Conservation (phyloP, 2,888 invertebrate genomes). For the Hyposoter didymator region DNA sequence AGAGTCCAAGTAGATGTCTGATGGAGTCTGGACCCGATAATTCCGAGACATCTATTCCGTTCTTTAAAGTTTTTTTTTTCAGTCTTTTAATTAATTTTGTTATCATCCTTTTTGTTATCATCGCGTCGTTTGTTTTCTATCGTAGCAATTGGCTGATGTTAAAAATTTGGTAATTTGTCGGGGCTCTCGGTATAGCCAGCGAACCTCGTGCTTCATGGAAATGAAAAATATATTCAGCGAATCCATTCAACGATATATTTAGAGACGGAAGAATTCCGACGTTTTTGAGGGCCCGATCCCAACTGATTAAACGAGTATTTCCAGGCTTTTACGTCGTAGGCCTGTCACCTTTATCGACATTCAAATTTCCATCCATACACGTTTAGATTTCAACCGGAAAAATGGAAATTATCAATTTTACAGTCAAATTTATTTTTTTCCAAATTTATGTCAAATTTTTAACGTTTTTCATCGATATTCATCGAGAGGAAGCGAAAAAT, state of each 20-base stretch:
- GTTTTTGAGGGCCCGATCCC: conserved; percentile 1
- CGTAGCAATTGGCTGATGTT: not conserved
- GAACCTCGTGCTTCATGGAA: not conserved
- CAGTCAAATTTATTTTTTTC: not conserved
- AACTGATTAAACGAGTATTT: not conserved
- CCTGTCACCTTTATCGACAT: not conserved
- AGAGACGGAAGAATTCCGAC: not conserved
- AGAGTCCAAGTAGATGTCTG: conserved; percentile 70
- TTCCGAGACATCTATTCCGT: conserved; percentile 57
- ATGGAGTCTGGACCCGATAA: conserved; percentile 71
- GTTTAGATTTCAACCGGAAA: not conserved
- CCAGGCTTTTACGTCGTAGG: not conserved
- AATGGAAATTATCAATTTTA: not conserved
- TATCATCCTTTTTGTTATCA: conserved; percentile 44
- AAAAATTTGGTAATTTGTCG: not conserved
- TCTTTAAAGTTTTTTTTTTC: conserved; percentile 17
- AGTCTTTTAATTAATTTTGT: conserved; percentile 43
- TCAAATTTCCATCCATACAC: not conserved
- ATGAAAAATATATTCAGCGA: not conserved
- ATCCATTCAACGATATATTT: not conserved
- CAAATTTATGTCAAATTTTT: not conserved
- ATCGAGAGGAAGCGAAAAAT: not conserved
- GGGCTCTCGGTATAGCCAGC: not conserved
- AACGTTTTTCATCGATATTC: not conserved
- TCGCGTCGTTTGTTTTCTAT: not conserved